These are phyloP conservation scores for Plagiodera versicolora DNA, from an alignment of 2,888 invertebrate species.

Conservation along the genomic window DNA sequence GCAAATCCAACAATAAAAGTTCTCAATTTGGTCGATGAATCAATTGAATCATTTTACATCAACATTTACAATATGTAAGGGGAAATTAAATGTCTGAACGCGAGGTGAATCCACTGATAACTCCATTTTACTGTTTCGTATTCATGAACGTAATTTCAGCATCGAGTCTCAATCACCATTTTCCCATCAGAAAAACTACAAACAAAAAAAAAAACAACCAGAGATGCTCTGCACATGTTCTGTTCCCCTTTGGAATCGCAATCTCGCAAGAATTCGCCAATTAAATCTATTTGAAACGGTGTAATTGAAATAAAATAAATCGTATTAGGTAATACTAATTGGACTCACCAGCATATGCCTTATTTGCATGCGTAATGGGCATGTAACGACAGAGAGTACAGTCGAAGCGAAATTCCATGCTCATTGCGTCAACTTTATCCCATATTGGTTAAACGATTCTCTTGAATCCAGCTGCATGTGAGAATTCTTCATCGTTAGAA, in stretches of 20 bases:
- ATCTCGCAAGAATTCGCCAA: slow-evolving; percentile 13
- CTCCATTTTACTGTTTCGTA: too few species aligned
- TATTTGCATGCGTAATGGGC: slow-evolving; percentile 20
- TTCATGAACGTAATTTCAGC: too few species aligned
- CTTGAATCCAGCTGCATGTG: too few species aligned
- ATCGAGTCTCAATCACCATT: background rate
- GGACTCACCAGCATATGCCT: slow-evolving; percentile 18
- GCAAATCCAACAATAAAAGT: too few species aligned
- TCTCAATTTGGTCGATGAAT: too few species aligned
- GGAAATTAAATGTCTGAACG: too few species aligned
- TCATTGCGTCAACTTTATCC: background rate
- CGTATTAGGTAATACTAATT: slow-evolving; percentile 23
- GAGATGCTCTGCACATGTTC: background rate
- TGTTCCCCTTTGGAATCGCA: background rate
- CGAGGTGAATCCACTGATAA: too few species aligned
- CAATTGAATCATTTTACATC: too few species aligned
- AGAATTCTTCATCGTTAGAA: too few species aligned
- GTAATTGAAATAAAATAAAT: slow-evolving; percentile 18
- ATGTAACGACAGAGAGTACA: slow-evolving; percentile 6
- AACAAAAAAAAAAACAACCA: too few species aligned
- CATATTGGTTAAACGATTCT: background rate
- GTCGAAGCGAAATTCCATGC: slow-evolving; percentile 1
- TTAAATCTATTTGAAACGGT: slow-evolving; percentile 10
- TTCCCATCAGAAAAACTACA: background rate
- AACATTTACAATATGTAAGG: too few species aligned